A percentile compares a stretch with the other conserved stretches of the same genome.
Conservation (phyloP, 2,888 invertebrate genomes). For the Phlogophora meticulosa region DNA sequence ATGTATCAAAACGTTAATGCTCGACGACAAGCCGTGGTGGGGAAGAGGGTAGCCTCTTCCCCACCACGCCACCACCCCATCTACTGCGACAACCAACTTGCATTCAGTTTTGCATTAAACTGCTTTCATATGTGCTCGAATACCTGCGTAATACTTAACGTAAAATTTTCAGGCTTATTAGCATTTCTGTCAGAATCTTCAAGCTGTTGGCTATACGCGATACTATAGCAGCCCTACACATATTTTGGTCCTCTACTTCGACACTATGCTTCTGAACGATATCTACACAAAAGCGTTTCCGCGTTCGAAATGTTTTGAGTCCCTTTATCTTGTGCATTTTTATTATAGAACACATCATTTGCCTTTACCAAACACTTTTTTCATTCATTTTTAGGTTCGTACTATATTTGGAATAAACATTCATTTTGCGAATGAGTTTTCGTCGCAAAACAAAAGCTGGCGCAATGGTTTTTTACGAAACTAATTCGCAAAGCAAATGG, state of each 20-base stretch:
- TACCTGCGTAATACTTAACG: background rate
- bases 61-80: constrained; percentile 1
- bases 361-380: too few species aligned
- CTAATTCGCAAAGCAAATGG: too few species aligned
- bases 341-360: constrained; percentile 1
- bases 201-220: constrained; percentile 2
- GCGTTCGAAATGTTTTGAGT: background rate
- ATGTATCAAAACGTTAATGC: constrained; percentile 73
- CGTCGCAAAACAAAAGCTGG: too few species aligned
- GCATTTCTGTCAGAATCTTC: constrained; percentile 33
- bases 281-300: background rate
- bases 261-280: constrained; percentile 7
- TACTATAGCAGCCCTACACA: background rate
- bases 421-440: too few species aligned
- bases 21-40: constrained; percentile 65
- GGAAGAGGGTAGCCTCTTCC: too few species aligned
- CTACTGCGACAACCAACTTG: constrained; percentile 18
- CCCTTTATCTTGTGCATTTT: background rate
- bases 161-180: constrained; percentile 2
- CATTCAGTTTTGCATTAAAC: constrained; percentile 40
- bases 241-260: constrained; percentile 1
- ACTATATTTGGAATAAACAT: too few species aligned
- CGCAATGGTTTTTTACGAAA: too few species aligned
- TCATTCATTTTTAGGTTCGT: too few species aligned
- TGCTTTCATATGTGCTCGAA: constrained; percentile 13